Percentiles rank a stretch among this genome's conserved stretches.
Evolutionary conservation across 1,140 invertebrate species (phyloP).

Genomic region (Coboldia fuscipes): DNA sequence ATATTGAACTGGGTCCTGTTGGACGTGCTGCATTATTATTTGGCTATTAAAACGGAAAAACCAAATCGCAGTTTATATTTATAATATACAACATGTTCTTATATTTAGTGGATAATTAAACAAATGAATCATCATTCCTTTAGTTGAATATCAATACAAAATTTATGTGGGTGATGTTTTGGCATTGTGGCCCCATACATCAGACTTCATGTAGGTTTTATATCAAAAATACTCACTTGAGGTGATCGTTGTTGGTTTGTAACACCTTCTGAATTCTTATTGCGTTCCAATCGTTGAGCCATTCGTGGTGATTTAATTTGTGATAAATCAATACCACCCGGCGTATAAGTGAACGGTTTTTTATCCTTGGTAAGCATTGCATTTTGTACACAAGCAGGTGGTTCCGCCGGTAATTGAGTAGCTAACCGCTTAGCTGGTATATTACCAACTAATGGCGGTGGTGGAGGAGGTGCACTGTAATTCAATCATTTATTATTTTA

Average conservation of each 20-base stretch:
- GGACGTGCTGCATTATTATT: too few relatives aligned
- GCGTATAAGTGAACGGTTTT: slow-evolving; percentile 87
- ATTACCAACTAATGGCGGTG: slow-evolving; percentile 10
- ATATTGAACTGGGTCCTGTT: slow-evolving; percentile 8
- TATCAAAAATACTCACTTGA: too few relatives aligned
- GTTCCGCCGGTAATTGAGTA: slow-evolving; percentile 28
- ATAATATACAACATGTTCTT: too few relatives aligned
- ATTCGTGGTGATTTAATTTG: slow-evolving; percentile 78
- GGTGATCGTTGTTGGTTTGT: slow-evolving; percentile 15
- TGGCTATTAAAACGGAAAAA: too few relatives aligned
- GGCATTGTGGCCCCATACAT: too few relatives aligned
- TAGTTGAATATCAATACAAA: too few relatives aligned
- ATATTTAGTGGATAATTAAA: too few relatives aligned
- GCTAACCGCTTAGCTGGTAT: slow-evolving; percentile 9
- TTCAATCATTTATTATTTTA: too few relatives aligned
- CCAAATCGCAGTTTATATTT: too few relatives aligned
- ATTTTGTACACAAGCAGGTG: slow-evolving; percentile 74
- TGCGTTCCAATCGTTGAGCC: slow-evolving; percentile 41
- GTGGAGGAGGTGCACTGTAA: slow-evolving; percentile 10
- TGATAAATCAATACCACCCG: slow-evolving; percentile 72
- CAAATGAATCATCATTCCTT: too few relatives aligned
- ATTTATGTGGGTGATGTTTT: too few relatives aligned
- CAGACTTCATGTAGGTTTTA: too few relatives aligned
- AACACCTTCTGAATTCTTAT: slow-evolving; percentile 28
- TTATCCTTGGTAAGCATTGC: slow-evolving; percentile 91